Evolutionary conservation across 2,797 vertebrate genomes (phyloP).

Genomic region (Alectoris magna): DNA sequence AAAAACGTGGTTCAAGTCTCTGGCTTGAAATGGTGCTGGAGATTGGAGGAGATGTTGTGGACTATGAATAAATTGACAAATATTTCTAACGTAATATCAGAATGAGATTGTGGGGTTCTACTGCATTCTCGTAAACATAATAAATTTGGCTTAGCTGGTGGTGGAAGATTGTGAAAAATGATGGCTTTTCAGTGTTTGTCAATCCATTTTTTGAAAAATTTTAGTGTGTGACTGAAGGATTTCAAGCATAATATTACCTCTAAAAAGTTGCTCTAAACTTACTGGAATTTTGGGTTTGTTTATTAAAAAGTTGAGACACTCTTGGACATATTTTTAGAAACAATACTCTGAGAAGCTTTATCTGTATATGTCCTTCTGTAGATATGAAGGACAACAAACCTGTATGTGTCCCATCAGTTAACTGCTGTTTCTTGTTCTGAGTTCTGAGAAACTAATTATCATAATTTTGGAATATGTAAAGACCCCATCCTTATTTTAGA

Average conservation of each 20-base stretch:
- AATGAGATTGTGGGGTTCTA: not conserved
- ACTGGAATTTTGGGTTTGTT: not conserved
- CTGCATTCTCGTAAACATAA: not conserved
- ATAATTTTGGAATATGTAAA: not conserved
- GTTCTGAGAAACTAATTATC: not conserved
- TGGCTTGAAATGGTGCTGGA: not conserved
- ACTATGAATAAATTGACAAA: not conserved
- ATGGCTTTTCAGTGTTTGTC: not conserved
- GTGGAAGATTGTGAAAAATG: not conserved
- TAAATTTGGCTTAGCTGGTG: not conserved
- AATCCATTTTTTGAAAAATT: not conserved
- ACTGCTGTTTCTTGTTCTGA: not conserved
- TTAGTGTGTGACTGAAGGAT: not conserved
- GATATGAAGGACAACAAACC: not conserved
- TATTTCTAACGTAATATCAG: not conserved
- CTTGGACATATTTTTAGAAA: not conserved
- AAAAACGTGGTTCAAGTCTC: not conserved
- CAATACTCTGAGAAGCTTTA: not conserved
- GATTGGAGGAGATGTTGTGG: not conserved
- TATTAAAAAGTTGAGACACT: not conserved
- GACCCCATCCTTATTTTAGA: not conserved
- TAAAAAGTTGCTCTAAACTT: not conserved
- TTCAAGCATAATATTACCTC: not conserved
- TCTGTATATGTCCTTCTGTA: not conserved
- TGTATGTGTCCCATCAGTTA: not conserved